Base-by-base conservation (phyloP, 2,888 invertebrate genomes). In the Hydraecia micacea region DNA sequence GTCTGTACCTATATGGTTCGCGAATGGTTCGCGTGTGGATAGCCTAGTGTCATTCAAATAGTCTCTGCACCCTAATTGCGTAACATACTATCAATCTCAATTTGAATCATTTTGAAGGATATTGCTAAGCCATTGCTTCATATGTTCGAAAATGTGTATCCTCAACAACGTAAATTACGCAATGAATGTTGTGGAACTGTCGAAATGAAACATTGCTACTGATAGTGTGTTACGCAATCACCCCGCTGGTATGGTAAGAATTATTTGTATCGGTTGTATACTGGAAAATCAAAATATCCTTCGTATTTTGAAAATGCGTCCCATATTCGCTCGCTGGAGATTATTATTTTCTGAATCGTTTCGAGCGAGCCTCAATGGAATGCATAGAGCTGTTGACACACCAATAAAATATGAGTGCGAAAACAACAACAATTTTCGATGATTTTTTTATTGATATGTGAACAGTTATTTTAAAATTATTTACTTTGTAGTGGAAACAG, bases 401-500 rank as follows among this genome's bases (percentile, higher is more conserved):
- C 73, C 82, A 84, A 84, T 68, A 60, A 32, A 79, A 73, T 58
- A 36, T n/a, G 21, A 13, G 11, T 28, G 49, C 71, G 52, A 77
- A 78, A 62, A 73, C 13, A 7, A 52, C 18, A 28, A n/a, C 9
- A 62, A 49, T 39, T 65, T 58, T 66, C 36, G 7, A 21, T 39
- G 18, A 28, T 18, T 11, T 2, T 18, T 84, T 75, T 65, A 79
- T 81, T 76, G 89, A 15, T 82, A 68, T 81, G 78, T 72, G 15
- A 73, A 73, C 72, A 73, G 81, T 83, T 78, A 74, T 79, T 77
- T 77, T 81, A 72, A 77, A 80, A 86, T 73, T 70, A 71, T 77
- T 81, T 83, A 84, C 83, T 86, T 86, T 92, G 91, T 94, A 93
- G 93, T 90, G 87, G 84, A 91, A 90, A 88, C 96, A 94, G 96